phyloP scores from a whole-genome alignment of 2,113 vertebrate species.

The Mola mola region DNA sequence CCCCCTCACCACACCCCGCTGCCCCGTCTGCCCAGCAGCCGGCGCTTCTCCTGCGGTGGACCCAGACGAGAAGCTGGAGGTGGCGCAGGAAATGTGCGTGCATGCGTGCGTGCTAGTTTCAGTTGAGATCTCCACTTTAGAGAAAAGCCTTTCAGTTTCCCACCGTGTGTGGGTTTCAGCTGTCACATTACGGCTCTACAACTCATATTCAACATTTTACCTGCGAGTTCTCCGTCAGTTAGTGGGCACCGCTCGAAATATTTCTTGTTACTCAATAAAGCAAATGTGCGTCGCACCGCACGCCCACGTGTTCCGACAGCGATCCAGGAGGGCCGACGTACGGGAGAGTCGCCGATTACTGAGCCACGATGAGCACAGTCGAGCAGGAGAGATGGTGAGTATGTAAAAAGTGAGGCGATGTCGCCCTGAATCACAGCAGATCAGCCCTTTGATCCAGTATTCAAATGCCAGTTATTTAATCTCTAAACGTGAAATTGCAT shows the following conservation, averaged over 20 bases:
- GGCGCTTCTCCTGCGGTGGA: slow-evolving; percentile 50
- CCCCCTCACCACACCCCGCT: slow-evolving; percentile 55
- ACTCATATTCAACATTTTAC: slow-evolving; percentile 16
- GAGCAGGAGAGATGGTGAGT: neutral
- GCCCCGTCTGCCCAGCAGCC: slow-evolving; percentile 65
- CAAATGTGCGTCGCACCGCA: slow-evolving; percentile 24
- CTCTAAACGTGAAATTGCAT: too few species aligned
- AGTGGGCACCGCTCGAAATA: slow-evolving; percentile 27
- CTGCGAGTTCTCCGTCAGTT: slow-evolving; percentile 31
- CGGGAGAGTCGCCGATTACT: slow-evolving; percentile 2
- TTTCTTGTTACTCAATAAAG: slow-evolving; percentile 36
- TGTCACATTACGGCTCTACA: slow-evolving; percentile 17
- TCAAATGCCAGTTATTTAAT: too few species aligned
- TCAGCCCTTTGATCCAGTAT: neutral
- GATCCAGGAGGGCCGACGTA: slow-evolving; percentile 22
- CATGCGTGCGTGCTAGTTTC: slow-evolving; percentile 34
- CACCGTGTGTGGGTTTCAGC: slow-evolving; percentile 15
- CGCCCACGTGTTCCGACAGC: slow-evolving; percentile 20
- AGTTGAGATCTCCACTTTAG: slow-evolving; percentile 46
- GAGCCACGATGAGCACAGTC: neutral
- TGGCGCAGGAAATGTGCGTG: slow-evolving; percentile 26
- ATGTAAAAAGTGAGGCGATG: neutral
- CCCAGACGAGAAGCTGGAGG: slow-evolving; percentile 49
- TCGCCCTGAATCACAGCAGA: neutral
- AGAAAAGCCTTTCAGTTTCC: slow-evolving; percentile 29